Conservation (phyloP, 2,113 vertebrate species). For the Pongo pygmaeus region DNA sequence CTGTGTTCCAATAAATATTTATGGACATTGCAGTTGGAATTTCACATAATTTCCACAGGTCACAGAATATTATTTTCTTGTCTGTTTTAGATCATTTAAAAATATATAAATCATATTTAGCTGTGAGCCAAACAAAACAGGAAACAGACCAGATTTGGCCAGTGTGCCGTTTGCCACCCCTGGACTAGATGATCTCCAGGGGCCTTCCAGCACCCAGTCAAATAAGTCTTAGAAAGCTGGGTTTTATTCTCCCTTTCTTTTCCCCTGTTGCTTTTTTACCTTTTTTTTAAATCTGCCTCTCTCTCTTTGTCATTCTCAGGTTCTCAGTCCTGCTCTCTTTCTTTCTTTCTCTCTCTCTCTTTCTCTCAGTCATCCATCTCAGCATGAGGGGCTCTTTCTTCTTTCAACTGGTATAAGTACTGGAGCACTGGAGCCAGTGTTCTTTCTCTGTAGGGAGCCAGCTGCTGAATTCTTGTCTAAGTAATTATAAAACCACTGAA, state of each 20-base stretch:
- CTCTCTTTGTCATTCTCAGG: neutral
- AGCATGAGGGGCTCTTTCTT: slow-evolving; percentile 18
- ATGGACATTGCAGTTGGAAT: neutral
- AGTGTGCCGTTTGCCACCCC: neutral
- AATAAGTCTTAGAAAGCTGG: neutral
- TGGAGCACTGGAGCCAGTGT: neutral
- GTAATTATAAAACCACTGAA: slow-evolving; percentile 47
- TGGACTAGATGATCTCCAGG: neutral
- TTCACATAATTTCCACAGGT: neutral
- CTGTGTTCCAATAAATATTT: slow-evolving; percentile 30
- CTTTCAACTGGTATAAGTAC: neutral
- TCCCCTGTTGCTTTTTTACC: neutral
- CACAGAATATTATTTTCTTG: slow-evolving; percentile 21
- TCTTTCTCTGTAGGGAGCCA: neutral
- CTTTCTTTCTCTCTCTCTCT: neutral
- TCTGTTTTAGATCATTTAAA: slow-evolving; percentile 31
- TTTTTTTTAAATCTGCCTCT: neutral
- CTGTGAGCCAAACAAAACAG: neutral
- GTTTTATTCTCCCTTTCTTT: neutral
- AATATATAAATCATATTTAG: neutral
- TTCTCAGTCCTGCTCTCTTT: no score
- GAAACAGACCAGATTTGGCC: neutral
- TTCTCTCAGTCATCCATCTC: neutral
- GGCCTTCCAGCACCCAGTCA: no score
- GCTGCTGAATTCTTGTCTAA: neutral